Evolutionary conservation across 2,888 invertebrate genomes (phyloP), one percentile per base, ranked within the genome.

Genomic region (Orthosia gothica): DNA sequence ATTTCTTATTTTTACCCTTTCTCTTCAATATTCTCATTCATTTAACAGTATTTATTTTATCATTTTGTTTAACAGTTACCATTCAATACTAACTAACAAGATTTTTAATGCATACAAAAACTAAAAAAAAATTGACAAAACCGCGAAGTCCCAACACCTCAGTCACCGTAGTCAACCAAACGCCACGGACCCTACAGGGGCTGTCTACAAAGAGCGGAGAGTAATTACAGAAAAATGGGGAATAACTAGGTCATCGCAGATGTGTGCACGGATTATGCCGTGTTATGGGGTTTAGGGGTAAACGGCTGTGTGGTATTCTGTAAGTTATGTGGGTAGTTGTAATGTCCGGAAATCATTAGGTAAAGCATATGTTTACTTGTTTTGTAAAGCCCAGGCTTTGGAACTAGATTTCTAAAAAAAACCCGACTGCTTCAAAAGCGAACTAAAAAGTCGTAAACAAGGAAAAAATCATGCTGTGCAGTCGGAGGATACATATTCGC

Each of bases 221-320:
- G 95, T 96, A 95, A 96, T 95, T 96, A 95, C 95, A 93, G 95
- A 95, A 95, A 95, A 95, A 95, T 94, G 93, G 95, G 95, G 83
- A 88, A 93, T 91, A 95, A 91, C 93, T 96, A 85, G 95, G 95
- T 95, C 95, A 96, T 85, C 90, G 92, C 89, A 91, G 85, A 87
- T 83, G 87, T 86, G 87, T 87, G 87, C 86, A 40, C 89, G 92
- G 93, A 92, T 93, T 93, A 86, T 91, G 88, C 78, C 64, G 81
- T 76, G 78, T 67, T 75, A 78, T 74, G 82, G 64, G 70, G 76
- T 62, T 73, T 71, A 61, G 59, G 66, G 70, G 82, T 67, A 77
- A 74, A 70, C 54, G 75, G 23, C 62, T 69, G 55, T 75, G 70
- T 16, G 12, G 68, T 47, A 23, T 13, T 13, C 32, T 40, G 52